Base-by-base conservation (phyloP, 2,888 invertebrate species). In the Sesia apiformis region DNA sequence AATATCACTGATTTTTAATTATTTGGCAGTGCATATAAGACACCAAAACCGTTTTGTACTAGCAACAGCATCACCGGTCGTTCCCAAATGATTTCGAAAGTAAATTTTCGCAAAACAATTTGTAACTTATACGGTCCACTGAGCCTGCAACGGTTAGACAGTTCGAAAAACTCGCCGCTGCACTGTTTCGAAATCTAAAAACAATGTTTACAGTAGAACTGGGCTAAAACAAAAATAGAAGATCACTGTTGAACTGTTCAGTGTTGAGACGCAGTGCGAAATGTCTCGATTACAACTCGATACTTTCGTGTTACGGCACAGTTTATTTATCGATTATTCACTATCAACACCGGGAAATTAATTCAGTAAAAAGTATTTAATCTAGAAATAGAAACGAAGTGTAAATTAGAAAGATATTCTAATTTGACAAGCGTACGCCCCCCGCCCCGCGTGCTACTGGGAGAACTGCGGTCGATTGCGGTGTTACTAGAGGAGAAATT, bases 181-280 rank as follows among this genome's bases (percentile, higher is more conserved):
- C 71, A 66, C 62, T 58, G 63, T 82, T 76, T 78, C 84, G 69
- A 76, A 76, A 83, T 72, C 38, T 67, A 76, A 80, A 79, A 78
- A 83, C 83, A 85, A 84, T 87, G 84, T 85, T 84, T 84, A 84
- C 80, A 70, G 74, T 76, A 72, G 73, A 83, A 79, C 72, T 78
- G 78, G 76, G 79, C 78, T 81, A 72, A 76, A 84, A 86, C 78
- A 78, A 84, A 87, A 88, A 88, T 88, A 87, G 84, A 68, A 38
- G 5, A 50, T 50, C 50, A 38, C 38, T 5, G 23, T 23, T 23
- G 23, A 23, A 23, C 23, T 23, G 38, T 23, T 8, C 8, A 4
- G n/a, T 3, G 38, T 38, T 7, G 38, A 50, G 50, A 50, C 38
- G 39, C 42, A 42, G 7, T 42, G 42, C 1, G 42, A 42, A 42